Base-by-base conservation (phyloP, 2,113 vertebrate genomes). In the Probosciger aterrimus region DNA sequence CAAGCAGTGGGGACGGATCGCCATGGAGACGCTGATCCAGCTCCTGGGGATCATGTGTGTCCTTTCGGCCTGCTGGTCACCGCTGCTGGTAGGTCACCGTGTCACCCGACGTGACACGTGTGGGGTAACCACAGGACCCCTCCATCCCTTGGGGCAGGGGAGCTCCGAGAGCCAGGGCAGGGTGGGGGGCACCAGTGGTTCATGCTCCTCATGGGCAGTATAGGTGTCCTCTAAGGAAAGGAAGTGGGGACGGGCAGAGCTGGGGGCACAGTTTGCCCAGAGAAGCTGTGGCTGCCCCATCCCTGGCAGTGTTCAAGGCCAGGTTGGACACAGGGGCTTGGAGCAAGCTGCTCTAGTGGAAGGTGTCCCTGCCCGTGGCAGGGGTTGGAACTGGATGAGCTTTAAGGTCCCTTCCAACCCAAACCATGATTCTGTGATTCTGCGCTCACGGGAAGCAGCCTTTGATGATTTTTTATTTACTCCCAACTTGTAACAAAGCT, bases 21-120 rank as follows among this genome's bases (percentile, higher is more conserved):
- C 99, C 75, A 99, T 96, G 4, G 99, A 99, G 97, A 99, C 99
- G 0, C 98, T 99, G 88, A 97, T 99, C 85, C 99, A 99, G 96
- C 98, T 99, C 64, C 90, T 99, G 96, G 99, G 99, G 4, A 99
- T 99, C 89, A 99, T 99, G 99, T 99, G 99, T 47, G 99, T 99
- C 79, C 98, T 99, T 50, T 97, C 99, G 0, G 97, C 98, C 31
- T 99, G 99, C 97, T 99, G 99, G 99, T 98, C 99, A 6, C 99
- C 99, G 5, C 96, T 99, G 52, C 97, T 99, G 99, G 99, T 99
- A 98, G 86, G 99, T 98, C 39, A 1, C 47, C 30, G 31, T 6
- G 35, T 11, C 6, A 1, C 49, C 37, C 2, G 3, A 20, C 2
- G 0, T 3, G 41, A 41, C 41, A 41, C 41, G 10, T 41, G 41